Base-by-base conservation (phyloP, 1,140 invertebrate genomes). In the Leptonema lineaticorne region DNA sequence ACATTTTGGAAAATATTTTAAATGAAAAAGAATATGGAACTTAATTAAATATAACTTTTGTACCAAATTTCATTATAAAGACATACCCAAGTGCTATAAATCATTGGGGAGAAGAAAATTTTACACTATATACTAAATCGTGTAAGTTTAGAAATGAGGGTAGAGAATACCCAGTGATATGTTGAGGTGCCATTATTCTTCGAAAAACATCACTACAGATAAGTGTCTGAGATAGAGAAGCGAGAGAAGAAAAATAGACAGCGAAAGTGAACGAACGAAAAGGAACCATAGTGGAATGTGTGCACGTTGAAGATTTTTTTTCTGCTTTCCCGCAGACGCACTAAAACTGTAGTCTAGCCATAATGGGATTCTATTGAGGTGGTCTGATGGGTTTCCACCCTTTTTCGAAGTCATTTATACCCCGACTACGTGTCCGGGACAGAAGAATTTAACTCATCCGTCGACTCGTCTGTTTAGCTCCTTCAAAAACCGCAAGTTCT, bases 361-460 rank as follows among this genome's bases (percentile, higher is more conserved):
- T 68, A 68, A 71, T 71, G 67, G 67, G 66, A 68, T 71, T 71
- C 62, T 71, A 71, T 71, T 68, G 66, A 71, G 66, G 70, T 62
- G 45, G 53, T 26, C 62, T 71, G 66, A 71, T 71, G 70, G 70
- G 70, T 65, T 60, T 60, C 30, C 70, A 71, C 70, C 63, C 66
- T 68, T 64, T 68, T 68, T 33, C 70, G 45, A 56, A 71, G 63
- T 71, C 66, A 62, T 69, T 68, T 68, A 62, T 63, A 53, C 63
- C 50, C 18, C 33, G 24, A 16, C 16, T 18, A 27, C 50, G 50
- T 56, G 26, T 56, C 26, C 50, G 50, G 50, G 50, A 56, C 50
- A 56, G 20, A 27, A 24, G 26, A 24, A 22, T 22, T 56, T 56
- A 22, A 18, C 20, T 18, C 27, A 33, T 26, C 37, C 37, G 5